Percentiles rank a stretch among this genome's conserved stretches.
phyloP scores from a whole-genome alignment of 2,888 invertebrate species.

The Nasonia oneida region DNA sequence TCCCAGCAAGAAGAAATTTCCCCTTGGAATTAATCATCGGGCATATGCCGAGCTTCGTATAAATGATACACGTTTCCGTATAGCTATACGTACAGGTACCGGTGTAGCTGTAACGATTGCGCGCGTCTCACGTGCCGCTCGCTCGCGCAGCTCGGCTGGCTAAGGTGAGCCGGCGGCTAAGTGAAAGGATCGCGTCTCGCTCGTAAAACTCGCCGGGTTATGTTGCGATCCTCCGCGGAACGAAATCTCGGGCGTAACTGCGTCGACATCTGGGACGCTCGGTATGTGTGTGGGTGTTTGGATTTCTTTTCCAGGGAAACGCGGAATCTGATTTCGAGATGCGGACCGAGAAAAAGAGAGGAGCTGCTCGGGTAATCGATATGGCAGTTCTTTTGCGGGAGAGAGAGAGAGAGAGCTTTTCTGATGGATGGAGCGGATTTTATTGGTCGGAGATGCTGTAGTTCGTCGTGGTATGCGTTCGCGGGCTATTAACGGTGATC shows the following conservation, averaged over 20 bases:
- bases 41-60: background rate
- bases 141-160: background rate
- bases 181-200: constrained; percentile 41
- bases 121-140: constrained; percentile 16
- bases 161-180: constrained; percentile 12
- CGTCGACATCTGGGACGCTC: constrained; percentile 29
- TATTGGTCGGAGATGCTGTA: background rate
- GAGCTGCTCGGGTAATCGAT: background rate
- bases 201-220: background rate
- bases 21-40: constrained; percentile 31
- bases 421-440: background rate
- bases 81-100: too few relatives aligned
- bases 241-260: constrained; percentile 37
- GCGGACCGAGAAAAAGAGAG: background rate
- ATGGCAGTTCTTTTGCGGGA: background rate
- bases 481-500: background rate
- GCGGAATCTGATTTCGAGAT: background rate
- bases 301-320: background rate
- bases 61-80: background rate
- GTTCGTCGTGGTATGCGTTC: too few relatives aligned
- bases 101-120: constrained; percentile 22
- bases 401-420: background rate
- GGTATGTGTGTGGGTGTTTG: background rate
- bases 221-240: background rate
- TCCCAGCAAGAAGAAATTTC: too few relatives aligned